phyloP scores from a whole-genome alignment of 2,888 invertebrate genomes.

The Griposia aprilina region DNA sequence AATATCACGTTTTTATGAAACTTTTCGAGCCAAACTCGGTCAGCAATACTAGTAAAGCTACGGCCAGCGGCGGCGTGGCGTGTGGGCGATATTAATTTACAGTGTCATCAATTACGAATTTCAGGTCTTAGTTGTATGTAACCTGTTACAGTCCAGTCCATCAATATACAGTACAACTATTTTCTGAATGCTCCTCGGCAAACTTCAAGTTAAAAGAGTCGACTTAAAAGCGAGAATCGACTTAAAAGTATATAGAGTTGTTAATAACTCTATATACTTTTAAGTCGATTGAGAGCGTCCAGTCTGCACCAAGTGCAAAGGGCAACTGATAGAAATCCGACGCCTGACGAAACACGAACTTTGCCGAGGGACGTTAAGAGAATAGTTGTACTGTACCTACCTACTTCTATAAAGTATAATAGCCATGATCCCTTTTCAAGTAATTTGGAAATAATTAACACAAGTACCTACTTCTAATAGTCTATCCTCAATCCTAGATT shows the following conservation, averaged over 20 bases:
- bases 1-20: neutral
- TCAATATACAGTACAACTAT: too few species aligned
- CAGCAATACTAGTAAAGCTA: neutral
- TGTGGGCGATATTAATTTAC: neutral
- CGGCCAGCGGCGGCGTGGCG: neutral
- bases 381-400: too few species aligned
- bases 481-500: slow-evolving; percentile 76
- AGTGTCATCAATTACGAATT: neutral
- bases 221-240: too few species aligned
- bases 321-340: too few species aligned
- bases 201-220: too few species aligned
- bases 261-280: too few species aligned
- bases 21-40: neutral
- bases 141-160: neutral
- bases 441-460: neutral
- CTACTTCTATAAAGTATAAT: neutral
- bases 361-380: too few species aligned
- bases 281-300: too few species aligned
- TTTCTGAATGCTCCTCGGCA: too few species aligned
- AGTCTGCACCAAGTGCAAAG: too few species aligned
- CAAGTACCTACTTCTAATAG: neutral
- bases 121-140: neutral
- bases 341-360: too few species aligned
- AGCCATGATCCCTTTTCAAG: neutral
- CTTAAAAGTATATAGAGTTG: too few species aligned